Percentiles rank a stretch among this genome's conserved stretches.
phyloP scores from a whole-genome alignment of 2,113 vertebrate genomes.

The Acinonyx jubatus region DNA sequence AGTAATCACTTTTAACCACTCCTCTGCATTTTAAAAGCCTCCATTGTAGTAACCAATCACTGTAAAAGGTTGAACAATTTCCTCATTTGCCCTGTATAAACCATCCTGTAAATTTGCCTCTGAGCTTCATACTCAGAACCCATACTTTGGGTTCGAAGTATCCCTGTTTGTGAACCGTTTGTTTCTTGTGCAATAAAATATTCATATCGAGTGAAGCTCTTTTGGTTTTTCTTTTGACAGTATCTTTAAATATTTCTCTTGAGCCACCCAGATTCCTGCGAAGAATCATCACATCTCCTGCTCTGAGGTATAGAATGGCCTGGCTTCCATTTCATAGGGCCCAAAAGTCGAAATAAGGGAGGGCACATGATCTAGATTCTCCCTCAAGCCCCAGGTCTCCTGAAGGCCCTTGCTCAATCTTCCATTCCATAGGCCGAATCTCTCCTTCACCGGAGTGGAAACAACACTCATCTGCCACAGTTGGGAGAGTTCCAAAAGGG shows the following conservation, averaged over 20 bases:
- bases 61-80: neutral
- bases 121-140: neutral
- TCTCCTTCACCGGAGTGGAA: neutral
- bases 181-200: neutral
- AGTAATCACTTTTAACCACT: neutral
- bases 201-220: neutral
- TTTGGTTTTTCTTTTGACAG: neutral
- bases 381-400: too few relatives aligned
- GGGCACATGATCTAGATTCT: too few relatives aligned
- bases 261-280: neutral
- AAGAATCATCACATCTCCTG: neutral
- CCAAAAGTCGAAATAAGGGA: too few relatives aligned
- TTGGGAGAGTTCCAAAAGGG: neutral
- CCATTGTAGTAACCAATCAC: neutral
- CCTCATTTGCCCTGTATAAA: neutral
- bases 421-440: accelerated
- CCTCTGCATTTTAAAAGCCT: neutral
- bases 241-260: neutral
- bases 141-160: neutral
- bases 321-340: neutral
- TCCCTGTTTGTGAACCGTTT: neutral
- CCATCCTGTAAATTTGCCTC: neutral
- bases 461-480: neutral
- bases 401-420: neutral
- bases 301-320: too few relatives aligned